Evolutionary conservation across 2,888 invertebrate genomes (phyloP).

Genomic region (Yponomeuta malinellus): DNA sequence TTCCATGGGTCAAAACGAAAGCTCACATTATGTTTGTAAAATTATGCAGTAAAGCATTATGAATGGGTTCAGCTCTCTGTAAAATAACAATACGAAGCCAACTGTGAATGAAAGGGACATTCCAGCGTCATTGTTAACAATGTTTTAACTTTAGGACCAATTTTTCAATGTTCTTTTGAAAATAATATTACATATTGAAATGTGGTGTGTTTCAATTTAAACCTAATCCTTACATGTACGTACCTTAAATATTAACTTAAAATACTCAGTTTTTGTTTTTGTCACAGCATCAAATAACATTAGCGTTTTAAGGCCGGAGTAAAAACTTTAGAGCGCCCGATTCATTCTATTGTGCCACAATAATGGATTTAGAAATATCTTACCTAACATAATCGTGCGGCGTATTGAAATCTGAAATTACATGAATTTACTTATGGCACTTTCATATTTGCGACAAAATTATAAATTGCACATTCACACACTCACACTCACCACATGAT

Average conservation of each 20-base stretch:
- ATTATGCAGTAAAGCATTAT: background rate
- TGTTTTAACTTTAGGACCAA: slow-evolving; percentile 75
- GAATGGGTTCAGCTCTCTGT: slow-evolving; percentile 50
- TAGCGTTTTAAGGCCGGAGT: slow-evolving; percentile 33
- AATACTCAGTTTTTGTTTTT: slow-evolving; percentile 13
- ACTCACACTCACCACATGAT: slow-evolving; percentile 72
- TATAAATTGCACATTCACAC: background rate
- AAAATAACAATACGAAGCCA: slow-evolving; percentile 43
- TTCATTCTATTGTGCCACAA: background rate
- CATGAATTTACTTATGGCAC: slow-evolving; percentile 6
- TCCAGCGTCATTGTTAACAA: slow-evolving; percentile 76
- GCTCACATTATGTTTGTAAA: slow-evolving; percentile 1
- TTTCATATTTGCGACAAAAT: background rate
- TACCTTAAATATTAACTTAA: background rate
- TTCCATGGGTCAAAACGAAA: background rate
- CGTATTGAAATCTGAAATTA: background rate
- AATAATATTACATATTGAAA: slow-evolving; percentile 74
- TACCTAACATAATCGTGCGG: no score
- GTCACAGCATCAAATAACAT: slow-evolving; percentile 16
- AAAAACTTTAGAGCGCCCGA: slow-evolving; percentile 47
- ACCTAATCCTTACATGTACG: slow-evolving; percentile 21
- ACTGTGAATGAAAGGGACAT: slow-evolving; percentile 64
- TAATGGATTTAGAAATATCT: no score
- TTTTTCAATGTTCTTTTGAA: slow-evolving; percentile 75
- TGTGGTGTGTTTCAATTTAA: slow-evolving; percentile 38